Conservation (phyloP, 1,140 invertebrate species). For the Diachasmimorpha longicaudata region DNA sequence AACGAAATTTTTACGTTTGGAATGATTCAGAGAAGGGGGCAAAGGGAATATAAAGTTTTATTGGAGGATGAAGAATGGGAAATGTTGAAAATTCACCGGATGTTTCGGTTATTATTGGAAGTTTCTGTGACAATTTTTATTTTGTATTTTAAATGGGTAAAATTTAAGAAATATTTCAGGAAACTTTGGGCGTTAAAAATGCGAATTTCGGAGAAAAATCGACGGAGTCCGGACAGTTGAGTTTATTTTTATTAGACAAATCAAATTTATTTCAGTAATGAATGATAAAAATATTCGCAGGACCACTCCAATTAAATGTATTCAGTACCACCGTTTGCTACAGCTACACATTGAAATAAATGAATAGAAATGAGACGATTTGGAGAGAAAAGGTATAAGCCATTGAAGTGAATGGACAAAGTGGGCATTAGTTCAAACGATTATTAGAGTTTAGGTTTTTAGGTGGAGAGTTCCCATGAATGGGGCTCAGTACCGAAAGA, state of each 20-base stretch:
- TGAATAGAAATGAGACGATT: slow-evolving; percentile 9
- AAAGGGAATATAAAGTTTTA: background rate
- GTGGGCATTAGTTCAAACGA: slow-evolving; percentile 60
- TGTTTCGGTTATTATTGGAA: no score
- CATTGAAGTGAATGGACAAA: slow-evolving; percentile 31
- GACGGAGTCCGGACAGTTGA: background rate
- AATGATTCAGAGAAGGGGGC: background rate
- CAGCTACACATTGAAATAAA: background rate
- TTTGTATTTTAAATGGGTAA: no score
- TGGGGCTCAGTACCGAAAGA: slow-evolving; percentile 24
- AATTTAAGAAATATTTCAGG: no score
- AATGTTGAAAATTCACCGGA: no score
- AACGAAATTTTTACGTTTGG: background rate
- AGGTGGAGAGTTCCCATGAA: slow-evolving; percentile 59
- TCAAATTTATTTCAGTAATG: no score
- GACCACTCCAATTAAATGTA: background rate
- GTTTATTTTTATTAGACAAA: background rate
- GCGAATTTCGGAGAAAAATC: background rate
- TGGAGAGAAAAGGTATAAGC: background rate
- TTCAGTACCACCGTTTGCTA: background rate
- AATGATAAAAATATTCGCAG: no score
- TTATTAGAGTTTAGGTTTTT: slow-evolving; percentile 62
- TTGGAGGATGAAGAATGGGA: background rate
- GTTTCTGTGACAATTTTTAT: no score
- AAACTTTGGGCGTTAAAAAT: no score